A percentile compares a stretch with the other conserved stretches of the same genome.
phyloP scores from a whole-genome alignment of 2,113 vertebrate species.

The Typhlomys cinereus region DNA sequence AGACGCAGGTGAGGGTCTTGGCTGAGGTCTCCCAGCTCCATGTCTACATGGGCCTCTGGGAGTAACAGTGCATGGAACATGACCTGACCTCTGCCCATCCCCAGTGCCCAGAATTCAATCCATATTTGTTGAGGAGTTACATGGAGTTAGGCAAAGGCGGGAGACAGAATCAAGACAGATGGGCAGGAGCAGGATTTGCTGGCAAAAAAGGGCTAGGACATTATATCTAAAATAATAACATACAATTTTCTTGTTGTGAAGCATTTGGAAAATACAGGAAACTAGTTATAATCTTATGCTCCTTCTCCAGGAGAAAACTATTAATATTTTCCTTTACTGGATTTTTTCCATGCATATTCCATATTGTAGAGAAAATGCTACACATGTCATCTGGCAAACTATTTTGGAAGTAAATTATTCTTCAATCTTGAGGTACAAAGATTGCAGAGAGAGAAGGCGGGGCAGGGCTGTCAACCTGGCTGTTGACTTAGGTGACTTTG shows the following conservation, averaged over 20 bases:
- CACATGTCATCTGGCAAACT: not conserved
- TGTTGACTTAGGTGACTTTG: too few relatives aligned
- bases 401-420: slow-evolving; percentile 11
- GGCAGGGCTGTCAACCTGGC: too few relatives aligned
- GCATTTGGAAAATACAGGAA: slow-evolving; percentile 37
- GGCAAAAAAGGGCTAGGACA: not conserved
- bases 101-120: not conserved
- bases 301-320: slow-evolving; percentile 23
- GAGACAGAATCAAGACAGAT: not conserved
- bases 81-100: not conserved
- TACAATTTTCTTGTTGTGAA: not conserved
- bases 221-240: not conserved
- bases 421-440: slow-evolving; percentile 34
- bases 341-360: slow-evolving; percentile 2
- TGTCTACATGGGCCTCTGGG: not conserved
- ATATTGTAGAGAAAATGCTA: not conserved
- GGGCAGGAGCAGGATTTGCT: not conserved
- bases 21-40: not conserved
- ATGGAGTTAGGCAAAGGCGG: not conserved
- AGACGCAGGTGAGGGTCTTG: not conserved
- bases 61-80: not conserved
- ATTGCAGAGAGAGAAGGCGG: too few relatives aligned
- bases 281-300: slow-evolving; percentile 15
- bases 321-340: slow-evolving; percentile 41
- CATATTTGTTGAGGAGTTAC: not conserved